Evolutionary conservation across 2,797 vertebrate species (phyloP), one percentile per base, ranked within the genome.

Genomic region (Tiaroga cobitis): DNA sequence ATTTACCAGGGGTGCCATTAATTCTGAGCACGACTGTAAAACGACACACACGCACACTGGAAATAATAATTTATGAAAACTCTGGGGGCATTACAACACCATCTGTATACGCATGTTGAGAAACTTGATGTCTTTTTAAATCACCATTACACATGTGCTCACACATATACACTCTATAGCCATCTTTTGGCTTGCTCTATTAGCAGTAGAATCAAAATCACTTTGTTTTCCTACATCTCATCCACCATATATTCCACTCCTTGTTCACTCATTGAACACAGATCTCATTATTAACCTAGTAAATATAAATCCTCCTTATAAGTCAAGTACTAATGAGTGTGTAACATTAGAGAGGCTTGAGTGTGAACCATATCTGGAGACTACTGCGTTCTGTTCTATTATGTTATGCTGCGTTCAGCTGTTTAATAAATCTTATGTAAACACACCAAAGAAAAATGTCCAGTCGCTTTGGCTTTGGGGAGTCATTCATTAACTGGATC

Each of bases 61-160:
- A 46, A 46, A 46, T 46, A 46, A 49, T n/a, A 15, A 56, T 83
- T 51, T 54, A 77, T 75, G 37, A 69, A 80, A 41, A 54, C 51
- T 63, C 56, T 72, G n/a, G 56, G 34, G 49, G 69, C 19, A 11
- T 37, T 70, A 84, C 70, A 87, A 75, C 56, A 51, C 29, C 79
- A 91, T 90, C 70, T 92, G 90, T 87, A n/a, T n/a, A n/a, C 1
- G 49, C 16, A 89, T 80, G 73, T 3, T 18, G 77, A 88, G 65
- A 41, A 75, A 67, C 19, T 24, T 39, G 10, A 34, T 15, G 1
- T 29, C 72, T 85, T 41, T 70, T 78, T 51, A 11, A 67, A 34
- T n/a, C 2, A 80, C 24, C 29, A 46, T 11, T 46, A 32, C 19
- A 65, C 43, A 59, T n/a, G n/a, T 49, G 41, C 21, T 63, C 75